Base-by-base conservation (phyloP, 2,888 invertebrate genomes). In the Chymomyza amoena region DNA sequence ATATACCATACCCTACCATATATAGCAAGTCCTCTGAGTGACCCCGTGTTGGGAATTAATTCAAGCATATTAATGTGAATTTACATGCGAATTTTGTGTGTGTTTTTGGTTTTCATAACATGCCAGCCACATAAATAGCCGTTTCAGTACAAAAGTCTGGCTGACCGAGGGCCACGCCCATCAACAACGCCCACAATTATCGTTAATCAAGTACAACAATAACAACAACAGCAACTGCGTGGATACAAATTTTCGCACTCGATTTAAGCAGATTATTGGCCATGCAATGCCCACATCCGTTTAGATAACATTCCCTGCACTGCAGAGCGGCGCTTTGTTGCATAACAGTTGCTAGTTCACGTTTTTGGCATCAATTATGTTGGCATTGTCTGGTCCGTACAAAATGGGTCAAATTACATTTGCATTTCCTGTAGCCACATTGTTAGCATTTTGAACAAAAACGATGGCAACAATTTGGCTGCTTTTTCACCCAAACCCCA, bases 51-150 rank as follows among this genome's bases (percentile, higher is more conserved):
- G 75, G 68, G 68, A 28, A 85, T 85, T 85, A 85, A 85, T 83
- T 84, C 79, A 65, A 77, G 86, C 86, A 85, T 85, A 87, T 85
- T 85, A 85, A 85, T 80, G 75, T 72, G 68, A 69, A 75, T 79
- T 81, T 81, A 76, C 78, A 83, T 76, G 73, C 69, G 65, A 68
- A 79, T 77, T 80, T 69, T 25, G 61, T 36, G 16, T 61, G 59
- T 59, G 59, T 64, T 81, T 56, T 80, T 73, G 87, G 82, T 74
- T 84, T 78, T 70, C 75, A 78, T 72, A 78, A 72, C 74, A 77
- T 67, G 28, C 25, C 68, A 16, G 25, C 7, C 32, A 32, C 54
- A 50, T 16, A 66, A 57, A 56, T 67, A 68, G 45, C 36, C 64
- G 63, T 56, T 45, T 10, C 39, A 45, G 10, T 15, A 56, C 20